These are phyloP conservation scores for Pristionchus maxplancki DNA, from an alignment of 2,888 invertebrate genomes.

Conservation along the genomic window DNA sequence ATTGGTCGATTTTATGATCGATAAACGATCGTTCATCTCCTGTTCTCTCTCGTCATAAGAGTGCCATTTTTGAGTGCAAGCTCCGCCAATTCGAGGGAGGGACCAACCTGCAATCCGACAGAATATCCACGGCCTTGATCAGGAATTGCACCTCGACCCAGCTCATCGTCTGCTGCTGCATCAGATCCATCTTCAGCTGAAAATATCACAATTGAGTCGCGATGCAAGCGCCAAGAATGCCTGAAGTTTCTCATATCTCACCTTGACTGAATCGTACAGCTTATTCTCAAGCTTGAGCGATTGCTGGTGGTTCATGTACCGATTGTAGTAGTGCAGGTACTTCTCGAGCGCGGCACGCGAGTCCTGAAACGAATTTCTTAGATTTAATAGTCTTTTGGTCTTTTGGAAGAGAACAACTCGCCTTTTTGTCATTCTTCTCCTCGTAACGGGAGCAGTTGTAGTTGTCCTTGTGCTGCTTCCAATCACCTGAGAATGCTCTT, in stretches of 20 bases:
- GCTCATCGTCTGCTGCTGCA: conserved; percentile 99
- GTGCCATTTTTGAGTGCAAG: no score
- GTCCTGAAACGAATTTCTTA: no score
- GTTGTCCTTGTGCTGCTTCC: background rate
- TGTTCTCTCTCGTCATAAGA: no score
- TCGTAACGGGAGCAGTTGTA: background rate
- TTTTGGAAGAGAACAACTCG: no score
- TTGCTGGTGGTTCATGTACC: conserved; percentile 99
- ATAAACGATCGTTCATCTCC: no score
- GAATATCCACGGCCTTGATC: conserved; percentile 87
- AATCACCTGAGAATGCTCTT: background rate
- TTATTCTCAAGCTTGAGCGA: conserved; percentile 97
- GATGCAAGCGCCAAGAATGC: no score
- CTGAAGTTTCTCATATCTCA: no score
- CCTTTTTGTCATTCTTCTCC: background rate
- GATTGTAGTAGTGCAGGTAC: conserved; percentile 97
- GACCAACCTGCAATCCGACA: conserved; percentile 76
- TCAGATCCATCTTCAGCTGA: conserved; percentile 98
- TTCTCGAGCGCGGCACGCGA: conserved; percentile 91
- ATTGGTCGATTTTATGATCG: background rate
- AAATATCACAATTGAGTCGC: no score
- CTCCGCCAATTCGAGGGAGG: background rate
- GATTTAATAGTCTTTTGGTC: background rate
- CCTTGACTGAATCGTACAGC: conserved; percentile 40
- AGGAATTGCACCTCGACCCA: conserved; percentile 99